phyloP scores from a whole-genome alignment of 2,113 vertebrate genomes.

The Planiliza haematocheilus region DNA sequence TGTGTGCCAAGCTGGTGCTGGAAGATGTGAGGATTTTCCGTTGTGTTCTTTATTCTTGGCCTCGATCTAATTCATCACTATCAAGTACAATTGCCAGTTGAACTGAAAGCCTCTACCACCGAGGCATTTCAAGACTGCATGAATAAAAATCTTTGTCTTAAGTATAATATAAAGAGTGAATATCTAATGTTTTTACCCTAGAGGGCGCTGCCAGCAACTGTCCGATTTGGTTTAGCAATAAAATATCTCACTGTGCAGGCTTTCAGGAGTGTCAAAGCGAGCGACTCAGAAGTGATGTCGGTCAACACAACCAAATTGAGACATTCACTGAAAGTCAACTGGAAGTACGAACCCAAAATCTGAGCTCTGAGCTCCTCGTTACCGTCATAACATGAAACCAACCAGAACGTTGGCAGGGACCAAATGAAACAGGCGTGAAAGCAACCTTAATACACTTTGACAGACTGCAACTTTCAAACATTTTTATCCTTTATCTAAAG shows the following conservation, averaged over 20 bases:
- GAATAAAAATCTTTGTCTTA: too few species aligned
- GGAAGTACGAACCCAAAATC: background rate
- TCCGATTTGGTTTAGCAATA: too few species aligned
- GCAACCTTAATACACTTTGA: background rate
- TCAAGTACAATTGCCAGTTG: background rate
- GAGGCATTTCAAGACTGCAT: too few species aligned
- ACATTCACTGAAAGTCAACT: background rate
- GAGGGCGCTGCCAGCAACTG: too few species aligned
- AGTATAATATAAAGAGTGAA: too few species aligned
- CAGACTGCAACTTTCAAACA: background rate
- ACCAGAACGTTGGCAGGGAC: background rate
- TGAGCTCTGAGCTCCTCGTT: background rate
- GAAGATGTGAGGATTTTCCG: background rate
- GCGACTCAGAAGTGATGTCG: too few species aligned
- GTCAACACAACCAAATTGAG: too few species aligned
- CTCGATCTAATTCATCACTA: background rate
- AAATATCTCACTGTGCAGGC: too few species aligned
- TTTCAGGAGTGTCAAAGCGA: too few species aligned
- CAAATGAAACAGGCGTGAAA: constrained; percentile 1
- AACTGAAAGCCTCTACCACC: too few species aligned
- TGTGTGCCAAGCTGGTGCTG: background rate
- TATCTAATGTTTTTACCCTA: too few species aligned
- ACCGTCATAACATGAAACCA: background rate
- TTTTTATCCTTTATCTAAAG: background rate
- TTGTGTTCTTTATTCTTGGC: background rate